Evolutionary conservation across 2,113 vertebrate species (phyloP).

Genomic region (Uropsilus gracilis): DNA sequence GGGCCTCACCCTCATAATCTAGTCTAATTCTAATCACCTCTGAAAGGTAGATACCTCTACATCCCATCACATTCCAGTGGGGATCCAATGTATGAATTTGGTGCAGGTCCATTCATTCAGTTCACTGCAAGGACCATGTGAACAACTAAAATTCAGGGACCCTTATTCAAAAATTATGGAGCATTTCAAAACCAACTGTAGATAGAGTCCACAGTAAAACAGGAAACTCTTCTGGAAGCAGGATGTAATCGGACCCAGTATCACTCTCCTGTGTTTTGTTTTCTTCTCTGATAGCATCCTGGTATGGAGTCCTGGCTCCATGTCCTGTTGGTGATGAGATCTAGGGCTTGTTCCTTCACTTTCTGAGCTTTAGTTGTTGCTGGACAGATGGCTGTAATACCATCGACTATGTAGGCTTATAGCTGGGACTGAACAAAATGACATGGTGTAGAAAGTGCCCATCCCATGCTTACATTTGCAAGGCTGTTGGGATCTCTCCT

Average conservation of each 20-base stretch:
- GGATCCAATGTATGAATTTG: not conserved
- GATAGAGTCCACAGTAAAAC: not conserved
- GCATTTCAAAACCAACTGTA: not conserved
- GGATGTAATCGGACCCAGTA: fast-evolving
- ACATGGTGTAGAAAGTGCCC: fast-evolving
- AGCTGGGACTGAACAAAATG: not conserved
- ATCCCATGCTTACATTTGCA: not conserved
- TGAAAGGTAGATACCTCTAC: not conserved
- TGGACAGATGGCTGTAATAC: not conserved
- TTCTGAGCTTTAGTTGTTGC: not conserved
- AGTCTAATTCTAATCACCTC: not conserved
- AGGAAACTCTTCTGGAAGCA: not conserved
- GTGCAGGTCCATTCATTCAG: not conserved
- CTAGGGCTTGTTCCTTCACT: not conserved
- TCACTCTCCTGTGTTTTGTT: not conserved
- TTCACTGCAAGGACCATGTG: not conserved
- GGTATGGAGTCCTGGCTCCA: not conserved
- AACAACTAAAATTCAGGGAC: not conserved
- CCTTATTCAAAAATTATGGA: not conserved
- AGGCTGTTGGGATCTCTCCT: not conserved
- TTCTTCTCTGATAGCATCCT: not conserved
- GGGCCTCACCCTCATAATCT: no score
- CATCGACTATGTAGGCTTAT: fast-evolving
- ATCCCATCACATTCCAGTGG: not conserved
- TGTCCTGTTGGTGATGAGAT: not conserved